phyloP scores from a whole-genome alignment of 2,888 invertebrate species.

The Phytoseiulus persimilis region DNA sequence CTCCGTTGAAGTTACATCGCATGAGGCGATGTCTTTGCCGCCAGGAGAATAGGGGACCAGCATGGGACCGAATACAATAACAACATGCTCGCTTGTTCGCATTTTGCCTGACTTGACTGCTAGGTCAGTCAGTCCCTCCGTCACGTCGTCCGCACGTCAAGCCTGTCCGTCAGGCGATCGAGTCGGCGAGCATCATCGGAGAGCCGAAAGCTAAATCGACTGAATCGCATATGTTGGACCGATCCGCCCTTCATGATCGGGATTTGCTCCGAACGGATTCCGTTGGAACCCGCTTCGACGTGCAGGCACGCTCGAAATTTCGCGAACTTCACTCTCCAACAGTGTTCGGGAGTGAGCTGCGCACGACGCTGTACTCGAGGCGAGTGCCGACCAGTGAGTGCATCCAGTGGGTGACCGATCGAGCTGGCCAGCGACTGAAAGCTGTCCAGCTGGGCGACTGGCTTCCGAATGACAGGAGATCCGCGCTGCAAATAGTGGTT shows the following conservation, averaged over 20 bases:
- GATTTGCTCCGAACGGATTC: not conserved
- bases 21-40: not conserved
- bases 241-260: not conserved
- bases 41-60: not conserved
- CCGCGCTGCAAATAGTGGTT: not conserved
- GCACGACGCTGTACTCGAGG: not conserved
- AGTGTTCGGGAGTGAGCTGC: not conserved
- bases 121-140: not conserved
- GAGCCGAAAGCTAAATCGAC: not conserved
- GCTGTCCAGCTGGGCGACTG: not conserved
- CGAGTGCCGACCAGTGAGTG: not conserved
- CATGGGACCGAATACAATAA: slow-evolving; percentile 5
- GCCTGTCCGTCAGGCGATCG: not conserved
- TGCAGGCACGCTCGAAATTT: not conserved
- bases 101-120: not conserved
- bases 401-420: not conserved
- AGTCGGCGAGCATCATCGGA: not conserved
- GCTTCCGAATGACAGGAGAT: not conserved
- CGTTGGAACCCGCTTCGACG: not conserved
- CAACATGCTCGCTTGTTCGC: not conserved
- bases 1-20: not conserved
- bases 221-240: not conserved
- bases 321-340: not conserved
- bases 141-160: not conserved
- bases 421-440: not conserved